phyloP scores from a whole-genome alignment of 1,140 invertebrate genomes.

The Diachasma alloeum region DNA sequence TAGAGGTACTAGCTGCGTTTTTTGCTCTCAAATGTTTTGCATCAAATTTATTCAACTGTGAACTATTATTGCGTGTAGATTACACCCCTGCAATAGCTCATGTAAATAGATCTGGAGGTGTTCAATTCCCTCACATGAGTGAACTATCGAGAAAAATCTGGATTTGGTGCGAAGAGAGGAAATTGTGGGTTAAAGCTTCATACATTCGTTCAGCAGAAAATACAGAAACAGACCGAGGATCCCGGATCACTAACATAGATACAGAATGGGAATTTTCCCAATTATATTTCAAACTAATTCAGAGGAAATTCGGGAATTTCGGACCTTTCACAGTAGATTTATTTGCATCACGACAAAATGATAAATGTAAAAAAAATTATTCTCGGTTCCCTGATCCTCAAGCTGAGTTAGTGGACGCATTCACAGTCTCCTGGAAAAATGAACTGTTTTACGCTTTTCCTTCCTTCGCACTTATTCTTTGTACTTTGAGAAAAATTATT shows the following conservation, averaged over 20 bases:
- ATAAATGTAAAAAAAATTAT: slow-evolving; percentile 12
- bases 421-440: slow-evolving; percentile 17
- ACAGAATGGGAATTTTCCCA: slow-evolving; percentile 24
- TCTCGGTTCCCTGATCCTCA: slow-evolving; percentile 24
- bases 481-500: slow-evolving; percentile 20
- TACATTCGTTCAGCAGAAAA: too few species aligned
- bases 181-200: slow-evolving; percentile 19
- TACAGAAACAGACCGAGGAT: too few species aligned
- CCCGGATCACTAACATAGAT: slow-evolving; percentile 14
- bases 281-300: slow-evolving; percentile 6
- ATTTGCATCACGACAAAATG: slow-evolving; percentile 21
- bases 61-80: slow-evolving; percentile 39
- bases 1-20: slow-evolving; percentile 19
- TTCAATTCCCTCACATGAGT: slow-evolving; percentile 37
- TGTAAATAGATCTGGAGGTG: slow-evolving; percentile 38
- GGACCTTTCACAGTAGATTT: slow-evolving; percentile 8
- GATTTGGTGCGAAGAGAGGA: slow-evolving; percentile 38
- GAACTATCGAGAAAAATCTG: slow-evolving; percentile 32
- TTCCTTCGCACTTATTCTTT: slow-evolving; percentile 9
- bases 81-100: slow-evolving; percentile 42
- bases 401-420: slow-evolving; percentile 16
- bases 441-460: slow-evolving; percentile 16
- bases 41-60: slow-evolving; percentile 19
- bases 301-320: not conserved
- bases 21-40: slow-evolving; percentile 27